A percentile compares a stretch with the other conserved stretches of the same genome.
These are phyloP conservation scores for Dioctria rufipes DNA, from an alignment of 2,888 invertebrate species.

Conservation along the genomic window DNA sequence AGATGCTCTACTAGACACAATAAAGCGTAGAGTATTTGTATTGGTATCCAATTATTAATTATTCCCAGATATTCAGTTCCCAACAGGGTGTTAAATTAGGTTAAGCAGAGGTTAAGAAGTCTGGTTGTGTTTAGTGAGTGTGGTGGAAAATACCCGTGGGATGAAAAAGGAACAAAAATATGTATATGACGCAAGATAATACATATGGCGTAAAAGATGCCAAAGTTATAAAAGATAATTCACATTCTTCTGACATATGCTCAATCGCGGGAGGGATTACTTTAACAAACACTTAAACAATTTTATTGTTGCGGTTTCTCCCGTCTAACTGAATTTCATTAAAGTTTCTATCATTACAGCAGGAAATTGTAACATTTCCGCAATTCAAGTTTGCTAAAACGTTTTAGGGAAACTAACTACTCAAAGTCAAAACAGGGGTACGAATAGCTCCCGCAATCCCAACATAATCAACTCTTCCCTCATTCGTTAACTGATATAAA, in stretches of 20 bases:
- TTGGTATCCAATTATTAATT: conserved; percentile 10
- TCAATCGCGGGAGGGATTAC: no score
- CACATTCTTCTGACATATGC: no score
- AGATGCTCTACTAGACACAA: not conserved
- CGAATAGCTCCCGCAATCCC: not conserved
- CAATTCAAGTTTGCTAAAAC: not conserved
- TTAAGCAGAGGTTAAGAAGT: not conserved
- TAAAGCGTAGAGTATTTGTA: not conserved
- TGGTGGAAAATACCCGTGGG: not conserved
- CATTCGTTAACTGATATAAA: no score
- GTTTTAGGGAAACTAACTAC: not conserved
- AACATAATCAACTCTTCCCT: not conserved
- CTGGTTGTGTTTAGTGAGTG: not conserved
- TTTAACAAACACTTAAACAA: no score
- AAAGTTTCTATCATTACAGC: not conserved
- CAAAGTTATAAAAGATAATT: no score
- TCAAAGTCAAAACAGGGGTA: no score
- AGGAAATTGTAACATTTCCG: conserved; percentile 4
- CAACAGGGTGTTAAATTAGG: not conserved
- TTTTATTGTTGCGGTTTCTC: not conserved
- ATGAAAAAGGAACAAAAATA: no score
- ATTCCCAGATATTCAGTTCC: not conserved
- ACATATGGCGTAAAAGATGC: no score
- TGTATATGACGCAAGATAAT: no score
- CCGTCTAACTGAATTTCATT: conserved; percentile 6